Evolutionary conservation across 2,797 vertebrate genomes (phyloP), one percentile per base, ranked within the genome.

Genomic region (Toxotes lorentzi): DNA sequence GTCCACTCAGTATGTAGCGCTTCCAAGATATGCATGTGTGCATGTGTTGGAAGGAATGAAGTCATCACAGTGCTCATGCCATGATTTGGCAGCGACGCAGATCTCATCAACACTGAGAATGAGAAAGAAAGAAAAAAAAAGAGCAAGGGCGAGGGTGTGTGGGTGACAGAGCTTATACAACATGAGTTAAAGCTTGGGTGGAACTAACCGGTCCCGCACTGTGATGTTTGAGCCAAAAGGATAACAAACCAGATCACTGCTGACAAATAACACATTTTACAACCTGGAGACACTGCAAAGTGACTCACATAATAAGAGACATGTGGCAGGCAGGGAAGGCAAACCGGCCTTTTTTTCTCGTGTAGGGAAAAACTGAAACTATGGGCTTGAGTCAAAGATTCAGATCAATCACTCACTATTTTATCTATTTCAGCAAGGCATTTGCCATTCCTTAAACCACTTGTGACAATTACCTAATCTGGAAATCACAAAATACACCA

Each of bases 21-120:
- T 73, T 82, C 63, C 56, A 60, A 66, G 75, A 79, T 78, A 69
- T 81, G 73, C 60, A 81, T 80, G 73, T 73, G 74, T 82, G 70
- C 76, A 64, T 81, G 72, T 65, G 61, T 76, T 84, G 82, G 78
- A 86, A 81, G 66, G 72, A 83, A 88, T 89, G 58, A 91, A 82
- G 82, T 91, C 88, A 90, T 82, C 81, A 74, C 54, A 78, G 74
- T 12, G 61, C 61, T 86, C 75, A 75, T 71, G 82, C 74, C 74
- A 72, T 47, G 53, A 83, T 84, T 81, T 88, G 87, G 82, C 79
- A 73, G 67, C 24, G 27, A 73, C 34, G 59, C 81, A 73, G 30
- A 78, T 69, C 76, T 70, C 41, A 16, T 81, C 74, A 80, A 83
- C 56, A 69, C 47, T 12, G 45, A 61, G 53, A 60, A 79, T n/a